Evolutionary conservation across 1,140 invertebrate species (phyloP), one percentile per base, ranked within the genome.

Genomic region (Drosophila gunungcola): DNA sequence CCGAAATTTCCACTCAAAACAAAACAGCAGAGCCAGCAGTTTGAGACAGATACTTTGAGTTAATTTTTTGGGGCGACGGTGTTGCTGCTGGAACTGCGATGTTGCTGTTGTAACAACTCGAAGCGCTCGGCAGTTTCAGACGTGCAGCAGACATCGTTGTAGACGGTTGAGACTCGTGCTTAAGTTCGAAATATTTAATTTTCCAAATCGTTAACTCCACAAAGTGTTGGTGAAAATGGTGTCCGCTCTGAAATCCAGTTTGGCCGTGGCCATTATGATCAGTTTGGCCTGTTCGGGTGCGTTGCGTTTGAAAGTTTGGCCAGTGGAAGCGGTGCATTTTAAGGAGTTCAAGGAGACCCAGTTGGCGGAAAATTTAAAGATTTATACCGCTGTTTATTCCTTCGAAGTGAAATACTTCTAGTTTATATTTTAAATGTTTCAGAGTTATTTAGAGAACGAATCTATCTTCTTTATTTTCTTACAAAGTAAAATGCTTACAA

Each of bases 251-350:
- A 91, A 91, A 78, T 85, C 67, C 72, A 73, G 77, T 75, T 89
- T 91, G 82, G 83, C 83, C 77, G 43, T 91, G 72, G 90, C 90
- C 64, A 54, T 90, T 62, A 68, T 91, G 53, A 74, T 91, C 68
- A 78, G 83, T 55, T 43, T 91, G 42, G 86, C 80, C 34, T 74
- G 70, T 61, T 89, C 90, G 68, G 90, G 90, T 91, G 78, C 62
- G 74, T 82, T 56, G 42, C 11, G 38, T 54, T 54, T 38, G 16
- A 43, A 64, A 62, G 49, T 36, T 49, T 62, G 45, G 16, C 12
- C 21, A 46, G 29, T 45, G 63, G 38, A 57, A 55, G 41, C 6
- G 3, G 11, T 38, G 25, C 53, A 16, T 45, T 36, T 16, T 2
- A 57, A 43, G 46, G 61, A 70, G 21, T 49, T 70, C 43, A 48